phyloP scores from a whole-genome alignment of 1,140 invertebrate genomes.

The Dolichoris vasculosae region DNA sequence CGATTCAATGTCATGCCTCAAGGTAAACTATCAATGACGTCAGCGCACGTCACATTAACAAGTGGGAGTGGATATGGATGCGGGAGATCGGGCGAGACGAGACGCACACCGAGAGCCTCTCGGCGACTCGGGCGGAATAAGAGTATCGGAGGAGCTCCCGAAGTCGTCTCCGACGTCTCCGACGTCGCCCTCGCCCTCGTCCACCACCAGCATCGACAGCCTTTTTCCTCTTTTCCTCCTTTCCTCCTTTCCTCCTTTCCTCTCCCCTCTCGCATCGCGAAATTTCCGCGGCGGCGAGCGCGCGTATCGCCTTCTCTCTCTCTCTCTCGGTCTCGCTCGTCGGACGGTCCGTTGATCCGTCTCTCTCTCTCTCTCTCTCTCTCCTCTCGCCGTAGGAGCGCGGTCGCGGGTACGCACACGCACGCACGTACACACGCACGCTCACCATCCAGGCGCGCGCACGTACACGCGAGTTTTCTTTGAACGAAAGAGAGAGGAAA shows the following conservation, averaged over 20 bases:
- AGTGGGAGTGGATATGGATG: constrained; percentile 73
- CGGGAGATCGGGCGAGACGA: constrained; percentile 41
- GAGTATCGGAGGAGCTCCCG: constrained; percentile 5
- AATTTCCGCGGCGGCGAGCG: neutral
- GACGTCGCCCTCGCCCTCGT: too few species aligned
- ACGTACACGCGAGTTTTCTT: neutral
- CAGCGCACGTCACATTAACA: constrained; percentile 73
- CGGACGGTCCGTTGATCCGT: neutral
- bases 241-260: neutral
- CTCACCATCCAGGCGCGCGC: neutral
- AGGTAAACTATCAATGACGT: constrained; percentile 76
- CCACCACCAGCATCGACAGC: too few species aligned
- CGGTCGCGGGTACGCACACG: too few species aligned
- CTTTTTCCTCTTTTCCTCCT: too few species aligned
- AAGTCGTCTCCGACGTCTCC: too few species aligned
- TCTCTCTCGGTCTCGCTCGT: neutral
- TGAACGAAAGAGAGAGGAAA: neutral
- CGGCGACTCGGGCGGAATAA: constrained; percentile 9
- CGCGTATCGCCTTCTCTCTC: too few species aligned
- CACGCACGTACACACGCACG: neutral
- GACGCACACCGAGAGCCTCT: constrained; percentile 15
- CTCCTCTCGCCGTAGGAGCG: too few species aligned
- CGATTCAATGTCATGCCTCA: constrained; percentile 74
- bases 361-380: too few species aligned
- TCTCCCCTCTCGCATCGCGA: neutral